Evolutionary conservation across 2,797 vertebrate species (phyloP).

Genomic region (Cuculus canorus): DNA sequence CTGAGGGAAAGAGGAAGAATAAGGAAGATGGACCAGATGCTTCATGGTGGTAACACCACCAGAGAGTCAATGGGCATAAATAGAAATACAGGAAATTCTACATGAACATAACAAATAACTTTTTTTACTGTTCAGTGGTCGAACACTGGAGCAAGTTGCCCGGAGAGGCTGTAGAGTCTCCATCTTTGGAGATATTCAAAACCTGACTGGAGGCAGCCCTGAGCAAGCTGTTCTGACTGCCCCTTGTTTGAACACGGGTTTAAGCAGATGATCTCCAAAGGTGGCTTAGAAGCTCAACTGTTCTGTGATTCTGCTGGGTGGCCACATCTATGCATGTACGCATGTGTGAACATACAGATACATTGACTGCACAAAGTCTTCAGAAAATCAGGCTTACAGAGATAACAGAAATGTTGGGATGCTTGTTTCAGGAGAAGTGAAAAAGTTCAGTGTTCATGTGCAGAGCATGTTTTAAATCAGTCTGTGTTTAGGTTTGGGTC

Average conservation of each 20-base stretch:
- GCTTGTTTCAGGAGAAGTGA: background rate
- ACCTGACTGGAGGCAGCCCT: background rate
- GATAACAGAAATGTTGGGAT: background rate
- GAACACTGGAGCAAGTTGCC: background rate
- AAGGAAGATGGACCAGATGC: background rate
- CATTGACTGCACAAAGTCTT: background rate
- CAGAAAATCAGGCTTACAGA: background rate
- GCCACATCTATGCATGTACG: background rate
- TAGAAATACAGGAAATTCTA: background rate
- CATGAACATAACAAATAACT: background rate
- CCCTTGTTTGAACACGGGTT: background rate
- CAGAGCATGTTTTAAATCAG: background rate
- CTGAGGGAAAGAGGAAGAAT: background rate
- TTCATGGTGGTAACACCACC: background rate
- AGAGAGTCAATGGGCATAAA: background rate
- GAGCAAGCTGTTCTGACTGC: background rate
- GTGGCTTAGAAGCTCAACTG: background rate
- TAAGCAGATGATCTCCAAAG: background rate
- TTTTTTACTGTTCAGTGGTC: background rate
- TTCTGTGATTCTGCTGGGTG: background rate
- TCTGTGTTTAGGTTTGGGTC: background rate
- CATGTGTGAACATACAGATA: background rate
- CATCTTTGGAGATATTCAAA: background rate
- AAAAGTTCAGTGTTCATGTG: rapidly evolving
- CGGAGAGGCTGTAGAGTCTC: background rate